These are phyloP conservation scores for Alca torda DNA, from an alignment of 2,797 vertebrate genomes.

Conservation along the genomic window DNA sequence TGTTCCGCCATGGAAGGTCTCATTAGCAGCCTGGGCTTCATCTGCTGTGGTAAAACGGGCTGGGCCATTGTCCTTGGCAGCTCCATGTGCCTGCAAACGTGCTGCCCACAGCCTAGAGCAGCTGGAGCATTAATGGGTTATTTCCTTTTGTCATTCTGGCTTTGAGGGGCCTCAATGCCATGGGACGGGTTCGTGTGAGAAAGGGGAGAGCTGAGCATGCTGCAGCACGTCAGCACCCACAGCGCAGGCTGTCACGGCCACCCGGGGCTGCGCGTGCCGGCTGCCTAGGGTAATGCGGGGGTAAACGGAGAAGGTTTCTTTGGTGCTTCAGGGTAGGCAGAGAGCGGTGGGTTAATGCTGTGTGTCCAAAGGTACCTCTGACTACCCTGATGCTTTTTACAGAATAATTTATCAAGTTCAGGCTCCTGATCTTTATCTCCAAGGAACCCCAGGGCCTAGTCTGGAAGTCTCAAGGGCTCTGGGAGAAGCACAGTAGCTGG, in stretches of 20 bases:
- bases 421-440: neutral
- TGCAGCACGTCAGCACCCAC: neutral
- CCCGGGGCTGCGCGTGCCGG: accelerated
- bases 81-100: neutral
- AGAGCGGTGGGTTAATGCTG: neutral
- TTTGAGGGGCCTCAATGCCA: neutral
- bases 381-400: neutral
- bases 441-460: neutral
- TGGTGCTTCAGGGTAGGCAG: neutral
- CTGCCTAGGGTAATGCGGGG: accelerated
- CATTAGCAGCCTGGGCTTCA: accelerated
- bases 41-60: accelerated
- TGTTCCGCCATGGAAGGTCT: accelerated
- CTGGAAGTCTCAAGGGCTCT: neutral
- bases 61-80: accelerated
- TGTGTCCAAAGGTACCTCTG: neutral
- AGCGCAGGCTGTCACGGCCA: accelerated
- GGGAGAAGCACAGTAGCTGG: neutral
- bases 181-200: accelerated
- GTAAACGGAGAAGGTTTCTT: neutral
- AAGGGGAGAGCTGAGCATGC: neutral
- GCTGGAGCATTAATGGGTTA: neutral
- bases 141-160: neutral
- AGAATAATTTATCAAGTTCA: neutral
- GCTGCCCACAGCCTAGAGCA: accelerated